phyloP scores from a whole-genome alignment of 2,113 vertebrate genomes.

The Notothenia rossii region DNA sequence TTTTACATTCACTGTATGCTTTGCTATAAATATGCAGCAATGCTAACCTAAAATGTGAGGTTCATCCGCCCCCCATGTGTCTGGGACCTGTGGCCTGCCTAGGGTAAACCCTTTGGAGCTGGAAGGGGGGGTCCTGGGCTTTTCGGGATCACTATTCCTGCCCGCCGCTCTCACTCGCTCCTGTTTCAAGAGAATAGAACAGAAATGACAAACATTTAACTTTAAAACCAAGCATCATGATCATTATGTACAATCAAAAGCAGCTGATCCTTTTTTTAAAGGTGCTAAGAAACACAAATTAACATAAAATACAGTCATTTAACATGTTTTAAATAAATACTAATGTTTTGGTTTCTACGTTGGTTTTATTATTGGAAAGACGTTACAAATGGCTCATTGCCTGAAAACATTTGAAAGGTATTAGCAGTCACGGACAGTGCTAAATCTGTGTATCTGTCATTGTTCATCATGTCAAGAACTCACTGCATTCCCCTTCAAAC shows the following conservation, averaged over 20 bases:
- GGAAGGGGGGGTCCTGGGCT: conserved; percentile 48
- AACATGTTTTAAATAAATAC: background rate
- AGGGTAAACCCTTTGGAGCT: conserved; percentile 40
- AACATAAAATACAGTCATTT: background rate
- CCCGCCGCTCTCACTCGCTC: conserved; percentile 79
- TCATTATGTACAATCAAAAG: background rate
- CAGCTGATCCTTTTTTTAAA: background rate
- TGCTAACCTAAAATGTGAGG: conserved; percentile 82
- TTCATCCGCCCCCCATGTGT: conserved; percentile 19
- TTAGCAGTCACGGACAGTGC: background rate
- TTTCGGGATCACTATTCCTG: conserved; percentile 63
- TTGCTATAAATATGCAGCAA: background rate
- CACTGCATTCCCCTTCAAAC: background rate
- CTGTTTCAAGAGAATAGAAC: conserved; percentile 67
- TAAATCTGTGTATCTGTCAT: no score
- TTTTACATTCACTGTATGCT: background rate
- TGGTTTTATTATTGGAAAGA: background rate
- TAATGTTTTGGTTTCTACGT: background rate
- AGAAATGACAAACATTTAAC: background rate
- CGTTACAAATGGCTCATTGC: background rate
- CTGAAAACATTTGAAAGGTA: background rate
- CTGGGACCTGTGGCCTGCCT: conserved; percentile 74
- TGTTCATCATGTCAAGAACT: background rate
- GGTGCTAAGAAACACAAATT: background rate
- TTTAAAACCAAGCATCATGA: background rate